Conservation (phyloP, 2,113 vertebrate genomes). For the Rhabdornis inornatus region DNA sequence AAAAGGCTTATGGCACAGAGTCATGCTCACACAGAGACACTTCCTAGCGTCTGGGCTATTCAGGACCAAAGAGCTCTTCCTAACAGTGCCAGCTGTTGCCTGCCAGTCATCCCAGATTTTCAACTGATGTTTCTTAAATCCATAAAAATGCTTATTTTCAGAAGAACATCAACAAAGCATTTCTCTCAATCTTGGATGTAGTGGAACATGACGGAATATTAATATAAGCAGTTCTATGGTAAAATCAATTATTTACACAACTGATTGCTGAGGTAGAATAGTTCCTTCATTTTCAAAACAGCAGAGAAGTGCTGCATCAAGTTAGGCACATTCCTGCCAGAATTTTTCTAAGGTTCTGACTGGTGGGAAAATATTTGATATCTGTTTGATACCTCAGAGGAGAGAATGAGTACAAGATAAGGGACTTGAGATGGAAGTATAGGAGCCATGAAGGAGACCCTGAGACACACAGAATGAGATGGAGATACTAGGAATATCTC, state of each 20-base stretch:
- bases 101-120: background rate
- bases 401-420: background rate
- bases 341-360: background rate
- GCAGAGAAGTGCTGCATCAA: background rate
- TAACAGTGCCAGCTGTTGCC: background rate
- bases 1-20: background rate
- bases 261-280: background rate
- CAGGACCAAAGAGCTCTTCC: background rate
- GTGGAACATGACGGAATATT: background rate
- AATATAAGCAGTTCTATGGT: background rate
- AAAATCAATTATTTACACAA: slow-evolving; percentile 22
- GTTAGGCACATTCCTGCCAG: background rate
- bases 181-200: background rate
- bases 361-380: background rate
- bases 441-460: background rate
- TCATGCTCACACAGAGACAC: background rate
- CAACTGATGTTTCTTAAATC: background rate
- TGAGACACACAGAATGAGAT: background rate
- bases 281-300: background rate
- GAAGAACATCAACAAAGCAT: background rate
- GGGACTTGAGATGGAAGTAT: background rate
- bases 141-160: background rate
- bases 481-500: background rate
- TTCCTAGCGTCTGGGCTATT: background rate
- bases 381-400: background rate